Conservation (phyloP, 2,113 vertebrate genomes). For the Mormoops blainvillei region DNA sequence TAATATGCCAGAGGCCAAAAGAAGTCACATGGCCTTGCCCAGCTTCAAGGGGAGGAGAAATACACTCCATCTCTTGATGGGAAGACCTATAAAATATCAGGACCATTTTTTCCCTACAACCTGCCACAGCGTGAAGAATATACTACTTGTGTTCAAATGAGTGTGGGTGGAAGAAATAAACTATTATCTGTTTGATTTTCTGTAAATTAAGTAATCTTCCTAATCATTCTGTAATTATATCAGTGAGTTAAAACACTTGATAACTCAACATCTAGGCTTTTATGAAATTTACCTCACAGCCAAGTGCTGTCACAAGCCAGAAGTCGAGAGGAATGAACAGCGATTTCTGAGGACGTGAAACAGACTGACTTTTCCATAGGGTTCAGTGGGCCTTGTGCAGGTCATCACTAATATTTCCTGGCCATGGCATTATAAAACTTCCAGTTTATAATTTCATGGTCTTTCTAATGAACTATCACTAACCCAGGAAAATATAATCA, state of each 20-base stretch:
- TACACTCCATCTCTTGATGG: background rate
- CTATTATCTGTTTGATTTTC: background rate
- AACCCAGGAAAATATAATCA: background rate
- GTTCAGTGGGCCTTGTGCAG: background rate
- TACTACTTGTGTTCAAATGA: constrained; percentile 14
- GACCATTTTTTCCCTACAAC: background rate
- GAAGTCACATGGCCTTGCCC: background rate
- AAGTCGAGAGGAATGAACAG: background rate
- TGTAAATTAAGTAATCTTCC: background rate
- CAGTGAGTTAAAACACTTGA: background rate
- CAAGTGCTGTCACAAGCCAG: background rate
- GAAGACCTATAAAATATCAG: background rate
- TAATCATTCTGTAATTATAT: background rate
- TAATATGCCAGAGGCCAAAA: background rate
- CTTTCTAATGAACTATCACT: background rate
- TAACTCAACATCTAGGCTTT: background rate
- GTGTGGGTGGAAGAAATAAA: background rate
- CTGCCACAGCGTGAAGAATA: background rate
- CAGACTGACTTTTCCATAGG: background rate
- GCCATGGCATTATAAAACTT: background rate
- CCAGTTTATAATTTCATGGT: background rate
- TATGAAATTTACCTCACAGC: background rate
- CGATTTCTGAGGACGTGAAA: background rate
- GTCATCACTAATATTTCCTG: background rate
- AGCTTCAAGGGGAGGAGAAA: background rate